Evolutionary conservation across 2,797 vertebrate species (phyloP).

Genomic region (Chanos chanos): DNA sequence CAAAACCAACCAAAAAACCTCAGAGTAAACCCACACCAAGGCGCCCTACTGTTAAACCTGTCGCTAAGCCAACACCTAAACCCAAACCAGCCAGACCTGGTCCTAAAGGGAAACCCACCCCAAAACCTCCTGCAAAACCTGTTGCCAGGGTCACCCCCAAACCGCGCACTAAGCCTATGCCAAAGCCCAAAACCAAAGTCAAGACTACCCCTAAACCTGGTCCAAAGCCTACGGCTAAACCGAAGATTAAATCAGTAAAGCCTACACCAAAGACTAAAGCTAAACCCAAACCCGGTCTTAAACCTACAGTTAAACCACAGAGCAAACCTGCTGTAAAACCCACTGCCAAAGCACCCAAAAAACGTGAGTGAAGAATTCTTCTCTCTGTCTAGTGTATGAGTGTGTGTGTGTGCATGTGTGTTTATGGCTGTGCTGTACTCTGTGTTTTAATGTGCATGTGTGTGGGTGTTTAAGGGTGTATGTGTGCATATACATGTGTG

Average conservation of each 20-base stretch:
- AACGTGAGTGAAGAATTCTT: slow-evolving; percentile 54
- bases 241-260: slow-evolving; percentile 30
- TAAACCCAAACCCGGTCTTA: slow-evolving; percentile 24
- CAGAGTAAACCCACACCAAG: slow-evolving; percentile 20
- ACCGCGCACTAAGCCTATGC: slow-evolving; percentile 46
- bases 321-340: slow-evolving; percentile 36
- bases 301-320: slow-evolving; percentile 32
- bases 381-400: too few relatives aligned
- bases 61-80: slow-evolving; percentile 45
- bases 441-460: not conserved
- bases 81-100: slow-evolving; percentile 49
- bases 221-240: slow-evolving; percentile 39
- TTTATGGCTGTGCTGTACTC: not conserved
- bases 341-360: slow-evolving; percentile 61
- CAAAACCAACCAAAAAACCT: slow-evolving; percentile 23
- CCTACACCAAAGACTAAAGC: slow-evolving; percentile 21
- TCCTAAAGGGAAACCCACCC: slow-evolving; percentile 47
- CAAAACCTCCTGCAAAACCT: slow-evolving; percentile 38
- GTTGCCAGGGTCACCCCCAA: too few relatives aligned
- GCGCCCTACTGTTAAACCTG: slow-evolving; percentile 46
- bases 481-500: not conserved
- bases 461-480: not conserved
- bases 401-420: not conserved
- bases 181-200: slow-evolving; percentile 54
- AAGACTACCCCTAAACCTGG: slow-evolving; percentile 27